A percentile compares a stretch with the other conserved stretches of the same genome.
Evolutionary conservation across 1,140 invertebrate genomes (phyloP).

Genomic region (Polypedilum vanderplanki): DNA sequence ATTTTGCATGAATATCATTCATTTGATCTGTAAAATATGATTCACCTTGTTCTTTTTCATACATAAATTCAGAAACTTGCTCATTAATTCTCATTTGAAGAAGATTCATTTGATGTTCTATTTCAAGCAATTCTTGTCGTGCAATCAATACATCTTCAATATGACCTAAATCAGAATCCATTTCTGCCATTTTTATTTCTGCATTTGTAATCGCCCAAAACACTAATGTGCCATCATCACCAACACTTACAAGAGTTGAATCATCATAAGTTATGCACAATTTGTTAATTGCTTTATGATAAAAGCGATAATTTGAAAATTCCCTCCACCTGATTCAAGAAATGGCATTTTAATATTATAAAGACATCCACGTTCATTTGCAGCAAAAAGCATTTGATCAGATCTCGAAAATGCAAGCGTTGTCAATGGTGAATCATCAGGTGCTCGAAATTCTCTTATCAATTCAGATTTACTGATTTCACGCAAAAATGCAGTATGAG

Average conservation of each 20-base stretch:
- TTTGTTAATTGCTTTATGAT: slow-evolving; percentile 45
- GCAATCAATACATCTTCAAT: slow-evolving; percentile 69
- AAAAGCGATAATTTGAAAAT: slow-evolving; percentile 56
- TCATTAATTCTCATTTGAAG: slow-evolving; percentile 60
- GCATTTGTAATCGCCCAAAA: slow-evolving; percentile 74
- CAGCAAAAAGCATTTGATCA: slow-evolving; percentile 68
- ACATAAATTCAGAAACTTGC: slow-evolving; percentile 63
- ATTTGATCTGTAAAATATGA: slow-evolving; percentile 56
- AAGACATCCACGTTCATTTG: slow-evolving; percentile 63
- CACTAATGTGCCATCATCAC: slow-evolving; percentile 67
- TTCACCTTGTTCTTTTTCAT: slow-evolving; percentile 61
- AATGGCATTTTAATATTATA: slow-evolving; percentile 72
- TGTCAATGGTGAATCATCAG: slow-evolving; percentile 46
- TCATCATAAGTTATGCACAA: slow-evolving; percentile 70
- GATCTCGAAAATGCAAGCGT: slow-evolving; percentile 60
- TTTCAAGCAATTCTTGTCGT: slow-evolving; percentile 56
- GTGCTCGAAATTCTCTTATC: slow-evolving; percentile 45
- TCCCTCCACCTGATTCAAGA: slow-evolving; percentile 62
- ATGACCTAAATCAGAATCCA: slow-evolving; percentile 66
- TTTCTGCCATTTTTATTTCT: slow-evolving; percentile 61
- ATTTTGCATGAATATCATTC: slow-evolving; percentile 59
- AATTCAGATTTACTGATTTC: slow-evolving; percentile 67
- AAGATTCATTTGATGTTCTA: slow-evolving; percentile 54
- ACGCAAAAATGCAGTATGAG: slow-evolving; percentile 65
- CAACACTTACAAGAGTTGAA: slow-evolving; percentile 64